These are phyloP conservation scores for Parapristionchus giblindavisi DNA, from an alignment of 2,888 invertebrate species.

Conservation along the genomic window DNA sequence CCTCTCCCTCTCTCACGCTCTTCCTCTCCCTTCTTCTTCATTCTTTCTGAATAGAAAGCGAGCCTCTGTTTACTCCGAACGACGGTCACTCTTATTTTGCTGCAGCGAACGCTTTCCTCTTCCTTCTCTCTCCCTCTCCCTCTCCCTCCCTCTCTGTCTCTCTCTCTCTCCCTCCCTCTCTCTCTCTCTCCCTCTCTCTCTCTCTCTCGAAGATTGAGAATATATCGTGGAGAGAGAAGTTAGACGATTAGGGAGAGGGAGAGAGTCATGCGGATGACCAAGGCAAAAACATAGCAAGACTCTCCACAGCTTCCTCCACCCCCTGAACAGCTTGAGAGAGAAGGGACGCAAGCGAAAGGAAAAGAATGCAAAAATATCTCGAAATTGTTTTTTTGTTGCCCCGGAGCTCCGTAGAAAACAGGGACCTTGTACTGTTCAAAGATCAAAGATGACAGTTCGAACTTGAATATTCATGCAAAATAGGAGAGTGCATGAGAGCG, in stretches of 20 bases:
- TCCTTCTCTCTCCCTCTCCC: not conserved
- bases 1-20: no score
- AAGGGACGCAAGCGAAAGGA: not conserved
- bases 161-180: not conserved
- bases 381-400: no score
- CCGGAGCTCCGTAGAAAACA: no score
- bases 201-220: no score
- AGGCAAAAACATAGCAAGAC: not conserved
- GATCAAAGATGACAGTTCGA: not conserved
- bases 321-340: not conserved
- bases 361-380: no score
- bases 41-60: not conserved
- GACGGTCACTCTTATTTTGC: not conserved
- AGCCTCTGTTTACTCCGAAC: not conserved
- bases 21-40: conserved; percentile 4
- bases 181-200: conserved; percentile 4
- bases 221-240: no score
- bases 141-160: not conserved
- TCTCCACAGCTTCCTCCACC: not conserved
- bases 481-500: not conserved
- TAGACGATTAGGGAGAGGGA: not conserved
- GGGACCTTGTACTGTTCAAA: no score
- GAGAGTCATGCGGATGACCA: not conserved
- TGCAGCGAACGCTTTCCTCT: conserved; percentile 20
- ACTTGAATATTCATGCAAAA: not conserved